Base-by-base conservation (phyloP, 2,888 invertebrate genomes). In the Mongoloraphidia duomilia region DNA sequence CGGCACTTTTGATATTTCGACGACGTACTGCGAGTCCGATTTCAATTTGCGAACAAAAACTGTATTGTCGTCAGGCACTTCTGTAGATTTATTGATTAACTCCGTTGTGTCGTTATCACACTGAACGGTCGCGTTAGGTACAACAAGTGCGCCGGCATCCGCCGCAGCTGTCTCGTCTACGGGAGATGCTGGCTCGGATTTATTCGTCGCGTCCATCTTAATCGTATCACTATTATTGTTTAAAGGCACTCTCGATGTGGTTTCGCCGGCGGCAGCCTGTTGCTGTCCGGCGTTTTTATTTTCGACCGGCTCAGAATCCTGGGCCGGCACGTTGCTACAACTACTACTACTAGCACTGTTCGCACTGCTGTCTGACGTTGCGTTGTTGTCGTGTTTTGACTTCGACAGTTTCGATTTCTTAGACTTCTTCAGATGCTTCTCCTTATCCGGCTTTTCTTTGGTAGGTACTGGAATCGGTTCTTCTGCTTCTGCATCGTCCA, bases 401-500 rank as follows among this genome's bases (percentile, higher is more conserved):
- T 57, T 58, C 40, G 54, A 65, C 53, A 49, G 61, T 61, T 46
- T 63, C 58, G 53, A 65, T 62, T 44, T 63, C 61, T 53, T 67
- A 61, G 45, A 59, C 56, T 65, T 72, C 60, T 59, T 67, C 53
- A 58, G 57, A 56, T 39, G 59, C 55, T 53, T 49, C 53, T 59
- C 55, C 35, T 55, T 49, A 17, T 53, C 49, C 4, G 51, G 49
- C 39, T 53, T 50, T 12, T 51, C 53, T 54, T 62, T 64, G 37
- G 58, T 57, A 8, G 66, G 65, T 8, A 63, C 61, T 6, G 61
- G 55, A 38, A 67, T 63, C 10, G 67, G 66, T 51, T 75, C 75
- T 49, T 74, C 72, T 2, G 69, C 67, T 10, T 74, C 74, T 0
- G 72, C 70, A 50, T 74, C 74, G 1, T 78, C 80, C 54, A 77